Conservation (phyloP, 2,797 vertebrate species). For the Enteromius afrohamiltoni region DNA sequence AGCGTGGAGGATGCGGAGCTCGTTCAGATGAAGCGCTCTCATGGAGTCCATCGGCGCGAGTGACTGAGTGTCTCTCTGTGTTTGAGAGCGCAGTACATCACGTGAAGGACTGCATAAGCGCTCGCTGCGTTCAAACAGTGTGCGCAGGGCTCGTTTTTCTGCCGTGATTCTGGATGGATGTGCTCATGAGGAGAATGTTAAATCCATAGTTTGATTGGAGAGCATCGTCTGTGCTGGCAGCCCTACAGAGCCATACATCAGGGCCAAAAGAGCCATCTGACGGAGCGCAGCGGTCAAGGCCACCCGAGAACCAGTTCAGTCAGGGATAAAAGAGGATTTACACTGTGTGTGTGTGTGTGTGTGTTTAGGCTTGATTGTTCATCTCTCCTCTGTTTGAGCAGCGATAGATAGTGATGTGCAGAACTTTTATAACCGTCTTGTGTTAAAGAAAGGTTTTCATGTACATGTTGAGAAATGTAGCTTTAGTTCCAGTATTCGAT, state of each 20-base stretch:
- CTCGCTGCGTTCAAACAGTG: slow-evolving; percentile 1
- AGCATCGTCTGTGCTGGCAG: slow-evolving; percentile 64
- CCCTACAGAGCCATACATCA: slow-evolving; percentile 71
- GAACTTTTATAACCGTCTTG: background rate
- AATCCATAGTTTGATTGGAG: slow-evolving; percentile 82
- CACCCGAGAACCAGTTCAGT: slow-evolving; percentile 68
- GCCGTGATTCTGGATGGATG: background rate
- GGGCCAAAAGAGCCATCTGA: slow-evolving; percentile 76
- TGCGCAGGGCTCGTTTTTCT: slow-evolving; percentile 1
- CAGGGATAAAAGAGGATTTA: slow-evolving; percentile 59
- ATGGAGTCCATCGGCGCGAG: background rate
- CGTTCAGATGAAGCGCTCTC: slow-evolving; percentile 15
- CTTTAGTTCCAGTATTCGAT: background rate
- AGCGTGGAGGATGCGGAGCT: background rate
- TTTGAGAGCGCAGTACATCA: slow-evolving; percentile 33
- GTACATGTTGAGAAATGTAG: background rate
- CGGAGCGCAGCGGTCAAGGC: slow-evolving; percentile 72
- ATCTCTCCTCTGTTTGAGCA: slow-evolving; percentile 17
- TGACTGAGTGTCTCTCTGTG: slow-evolving; percentile 16
- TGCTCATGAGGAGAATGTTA: slow-evolving; percentile 69
- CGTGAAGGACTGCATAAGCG: slow-evolving; percentile 25
- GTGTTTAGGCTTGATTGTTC: slow-evolving; percentile 41
- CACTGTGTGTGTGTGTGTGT: slow-evolving; percentile 54
- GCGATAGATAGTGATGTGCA: background rate
- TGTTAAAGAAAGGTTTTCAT: background rate